These are phyloP conservation scores for Ophion slaviceki DNA, from an alignment of 2,888 invertebrate genomes.

Conservation along the genomic window DNA sequence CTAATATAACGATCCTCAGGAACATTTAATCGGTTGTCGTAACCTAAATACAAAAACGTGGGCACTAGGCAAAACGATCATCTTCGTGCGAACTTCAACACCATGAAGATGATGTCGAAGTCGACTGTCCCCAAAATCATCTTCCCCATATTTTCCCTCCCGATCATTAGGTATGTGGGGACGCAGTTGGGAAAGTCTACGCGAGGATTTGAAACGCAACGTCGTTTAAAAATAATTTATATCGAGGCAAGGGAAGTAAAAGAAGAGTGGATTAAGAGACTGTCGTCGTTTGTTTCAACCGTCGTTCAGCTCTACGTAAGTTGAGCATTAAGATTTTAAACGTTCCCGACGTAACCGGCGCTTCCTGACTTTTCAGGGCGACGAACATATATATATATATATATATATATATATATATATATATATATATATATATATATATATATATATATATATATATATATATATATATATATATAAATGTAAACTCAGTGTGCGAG, in stretches of 20 bases:
- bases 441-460: not conserved
- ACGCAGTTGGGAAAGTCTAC: conserved; percentile 36
- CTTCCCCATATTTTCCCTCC: not conserved
- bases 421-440: conserved; percentile 47
- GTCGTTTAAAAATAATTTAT: conserved; percentile 73
- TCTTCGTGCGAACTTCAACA: too few relatives aligned
- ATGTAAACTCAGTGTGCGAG: conserved; percentile 52
- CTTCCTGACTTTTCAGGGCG: conserved; percentile 49
- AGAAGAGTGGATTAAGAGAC: conserved; percentile 67
- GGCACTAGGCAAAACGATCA: too few relatives aligned
- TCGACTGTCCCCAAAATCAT: not conserved
- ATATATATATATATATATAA: conserved; percentile 30
- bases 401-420: too few relatives aligned
- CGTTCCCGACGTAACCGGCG: conserved; percentile 56
- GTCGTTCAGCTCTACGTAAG: conserved; percentile 27
- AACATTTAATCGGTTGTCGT: too few relatives aligned
- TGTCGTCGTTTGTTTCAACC: conserved; percentile 60
- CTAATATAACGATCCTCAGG: too few relatives aligned
- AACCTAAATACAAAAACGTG: too few relatives aligned
- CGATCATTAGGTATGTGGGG: not conserved
- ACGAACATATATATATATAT: conserved; percentile 53
- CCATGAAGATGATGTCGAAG: not conserved
- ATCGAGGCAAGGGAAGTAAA: conserved; percentile 56
- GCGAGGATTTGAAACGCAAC: conserved; percentile 67
- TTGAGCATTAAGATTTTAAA: conserved; percentile 66